Conservation (phyloP, 2,113 vertebrate species). For the Saccopteryx leptura region DNA sequence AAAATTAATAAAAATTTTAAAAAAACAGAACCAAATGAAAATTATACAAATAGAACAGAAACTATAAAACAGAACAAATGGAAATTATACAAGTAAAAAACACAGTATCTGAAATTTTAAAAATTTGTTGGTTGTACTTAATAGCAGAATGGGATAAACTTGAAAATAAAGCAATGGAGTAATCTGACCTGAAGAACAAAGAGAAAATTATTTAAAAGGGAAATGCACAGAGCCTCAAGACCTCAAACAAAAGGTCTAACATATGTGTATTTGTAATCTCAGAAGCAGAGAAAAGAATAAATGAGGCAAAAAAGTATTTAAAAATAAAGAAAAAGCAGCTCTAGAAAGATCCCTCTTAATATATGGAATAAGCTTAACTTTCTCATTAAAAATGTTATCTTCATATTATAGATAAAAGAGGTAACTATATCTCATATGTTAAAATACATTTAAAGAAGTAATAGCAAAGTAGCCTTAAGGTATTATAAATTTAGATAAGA, state of each 20-base stretch:
- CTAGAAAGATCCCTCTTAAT: neutral
- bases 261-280: neutral
- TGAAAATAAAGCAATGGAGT: neutral
- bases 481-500: constrained; percentile 39
- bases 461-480: neutral
- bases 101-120: neutral
- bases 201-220: neutral
- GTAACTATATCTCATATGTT: neutral
- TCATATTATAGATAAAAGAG: neutral
- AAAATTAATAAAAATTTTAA: too few species aligned
- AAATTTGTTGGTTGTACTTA: neutral
- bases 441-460: constrained; percentile 40
- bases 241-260: neutral
- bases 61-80: neutral
- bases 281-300: constrained; percentile 14
- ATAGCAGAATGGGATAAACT: neutral
- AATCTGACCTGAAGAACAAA: neutral
- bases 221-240: neutral
- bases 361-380: neutral
- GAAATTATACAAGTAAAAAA: constrained; percentile 2
- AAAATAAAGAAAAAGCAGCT: constrained; percentile 35
- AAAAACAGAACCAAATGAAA: too few species aligned
- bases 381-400: constrained; percentile 30
- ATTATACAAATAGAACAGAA: neutral
- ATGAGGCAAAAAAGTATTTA: neutral